Base-by-base conservation (phyloP, 2,797 vertebrate species). In the Mallotus villosus region DNA sequence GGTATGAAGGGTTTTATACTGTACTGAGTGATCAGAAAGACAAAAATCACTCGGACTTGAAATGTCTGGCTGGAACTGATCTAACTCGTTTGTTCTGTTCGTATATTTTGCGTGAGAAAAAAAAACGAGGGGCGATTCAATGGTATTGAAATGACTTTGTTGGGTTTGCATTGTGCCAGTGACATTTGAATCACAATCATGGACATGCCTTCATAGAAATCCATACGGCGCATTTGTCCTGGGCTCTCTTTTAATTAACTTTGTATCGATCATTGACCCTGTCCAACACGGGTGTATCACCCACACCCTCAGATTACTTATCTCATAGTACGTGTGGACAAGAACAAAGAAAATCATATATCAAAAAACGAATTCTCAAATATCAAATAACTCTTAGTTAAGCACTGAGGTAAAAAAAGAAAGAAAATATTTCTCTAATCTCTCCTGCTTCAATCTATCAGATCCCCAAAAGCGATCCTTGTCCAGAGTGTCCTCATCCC, bases 231-330 rank as follows among this genome's bases (percentile, higher is more conserved):
- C 85, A 82, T 68, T 72, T 66, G 70, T 83, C 86, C 85, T 78
- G 77, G 82, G 82, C 85, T 88, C 87, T 87, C 90, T 87, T 90
- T 92, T 93, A 92, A 93, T 93, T 91, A 93, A 92, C 90, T 90
- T 91, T 82, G 77, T 82, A 93, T 93, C 91, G 91, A 93, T 93
- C 74, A 71, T 75, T 85, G 84, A 84, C 89, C 89, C 86, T 71
- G 78, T 78, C 79, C 83, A 89, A 90, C 79, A 86, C 85, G 90
- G 89, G 83, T 84, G 84, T 86, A 83, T 84, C 78, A 77, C 32
- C 32, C 81, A 80, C 78, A 72, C 82, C 70, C 72, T 71, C 79
- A 70, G 74, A 75, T 74, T 62, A 70, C 67, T 77, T 81, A 74
- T 77, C 70, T n/a, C n/a, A 62, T 63, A 51, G 75, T 82, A 77